Base-by-base conservation (phyloP, 2,888 invertebrate species). In the Acanthopleura granulata region DNA sequence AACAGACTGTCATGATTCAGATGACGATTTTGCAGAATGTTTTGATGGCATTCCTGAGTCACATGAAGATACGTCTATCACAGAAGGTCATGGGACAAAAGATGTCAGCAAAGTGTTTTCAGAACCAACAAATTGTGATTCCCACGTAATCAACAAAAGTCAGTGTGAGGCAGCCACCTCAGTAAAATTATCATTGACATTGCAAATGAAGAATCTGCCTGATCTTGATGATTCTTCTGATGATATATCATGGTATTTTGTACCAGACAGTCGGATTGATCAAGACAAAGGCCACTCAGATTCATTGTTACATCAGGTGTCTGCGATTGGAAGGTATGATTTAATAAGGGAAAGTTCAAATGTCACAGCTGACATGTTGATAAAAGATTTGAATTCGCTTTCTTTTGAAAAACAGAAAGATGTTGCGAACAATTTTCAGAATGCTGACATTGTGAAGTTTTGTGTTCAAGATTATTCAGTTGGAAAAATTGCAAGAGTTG, bases 221-320 rank as follows among this genome's bases (percentile, higher is more conserved):
- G 57, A 57, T 12, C n/a, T n/a, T 22, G 57, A 57, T 57, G 57
- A 57, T 4, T n/a, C 6, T 57, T 40, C 40, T 9, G 66, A 66
- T 66, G 66, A 66, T 66, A 66, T 66, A 22, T 66, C 66, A 14
- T 66, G 66, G 66, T 66, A 22, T 27, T 66, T 66, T 66, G 57
- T 9, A n/a, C 12, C 57, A 57, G 18, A 18, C 22, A 6, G 6
- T 9, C 3, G 57, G 22, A 57, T 1, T 22, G 57, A 12, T 9
- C 3, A 57, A 12, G 18, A 57, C 57, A 57, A 57, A 12, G 18
- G 18, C 57, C 57, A 57, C 3, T 9, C 6, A 6, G 57, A 22
- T 22, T 57, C 22, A 3, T 22, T 1, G 3, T 40, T 40, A 9
- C 40, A 40, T 40, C 40, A 40, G 40, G 9, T 40, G 40, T 40